Evolutionary conservation across 1,140 invertebrate genomes (phyloP), one percentile per base, ranked within the genome.

Genomic region (Drosophila nigrodunni): DNA sequence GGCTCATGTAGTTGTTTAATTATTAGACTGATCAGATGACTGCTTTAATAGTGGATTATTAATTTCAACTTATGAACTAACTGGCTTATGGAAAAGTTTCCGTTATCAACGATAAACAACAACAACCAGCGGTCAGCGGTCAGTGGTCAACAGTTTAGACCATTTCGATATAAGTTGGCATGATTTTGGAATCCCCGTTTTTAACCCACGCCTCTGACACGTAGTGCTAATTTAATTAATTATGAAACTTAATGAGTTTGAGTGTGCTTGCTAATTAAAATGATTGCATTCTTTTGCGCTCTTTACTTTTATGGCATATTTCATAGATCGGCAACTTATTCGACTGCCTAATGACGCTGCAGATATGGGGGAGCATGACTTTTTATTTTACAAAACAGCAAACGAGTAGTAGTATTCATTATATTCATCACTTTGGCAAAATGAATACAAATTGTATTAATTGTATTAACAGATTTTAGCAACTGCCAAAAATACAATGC

Each of bases 21-120:
- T 70, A 55, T 57, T 70, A 55, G 49, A 55, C 43, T 25, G 39
- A 60, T 60, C 39, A 47, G 15, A 15, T 62, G 52, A 75, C 13
- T 44, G 11, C 11, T 10, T 46, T 75, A 80, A 77, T 80, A 44
- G 46, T n/a, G 9, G 21, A 30, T 67, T 75, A 71, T 41, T 59
- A 65, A 47, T 65, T 50, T n/a, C 15, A 44, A 34, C 35, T 13
- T 39, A 18, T 6, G n/a, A 39, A 35, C 57, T 34, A 2, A 41
- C 50, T 9, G 65, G 61, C 77, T 88, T 80, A 80, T 66, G 10
- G 25, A 79, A 89, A 88, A 78, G 54, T 82, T 69, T 83, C 73
- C 77, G 60, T 80, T 87, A 80, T 88, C 80, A 80, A 77, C 82
- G 68, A 69, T 41, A 58, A 73, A 79, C 65, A 47, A 18, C 15